phyloP scores from a whole-genome alignment of 2,888 invertebrate genomes.

The Hirtodrosophila histrioides region DNA sequence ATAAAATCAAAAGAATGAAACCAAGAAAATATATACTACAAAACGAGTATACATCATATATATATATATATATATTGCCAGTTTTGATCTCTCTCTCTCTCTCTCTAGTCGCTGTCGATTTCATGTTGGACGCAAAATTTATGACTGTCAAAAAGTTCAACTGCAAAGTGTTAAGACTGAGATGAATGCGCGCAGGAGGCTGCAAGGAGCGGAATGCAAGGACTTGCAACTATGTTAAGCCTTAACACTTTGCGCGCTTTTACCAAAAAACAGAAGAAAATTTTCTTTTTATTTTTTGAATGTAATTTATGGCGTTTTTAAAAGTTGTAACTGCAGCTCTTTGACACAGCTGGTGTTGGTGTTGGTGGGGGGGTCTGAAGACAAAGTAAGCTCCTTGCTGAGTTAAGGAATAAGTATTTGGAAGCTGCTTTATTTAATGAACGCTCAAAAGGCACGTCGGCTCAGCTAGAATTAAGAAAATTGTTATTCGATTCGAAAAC shows the following conservation, averaged over 20 bases:
- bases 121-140: constrained; percentile 69
- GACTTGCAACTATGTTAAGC: constrained; percentile 34
- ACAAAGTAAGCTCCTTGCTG: too few species aligned
- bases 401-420: too few species aligned
- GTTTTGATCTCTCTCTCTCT: too few species aligned
- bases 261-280: constrained; percentile 7
- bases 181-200: constrained; percentile 15
- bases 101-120: constrained; percentile 59
- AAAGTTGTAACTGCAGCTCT: constrained; percentile 3
- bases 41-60: neutral
- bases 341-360: neutral
- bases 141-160: constrained; percentile 67
- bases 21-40: too few species aligned
- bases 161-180: constrained; percentile 37
- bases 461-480: neutral
- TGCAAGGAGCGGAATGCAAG: constrained; percentile 6
- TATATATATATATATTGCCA: constrained; percentile 29
- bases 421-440: too few species aligned
- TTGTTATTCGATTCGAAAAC: constrained; percentile 22
- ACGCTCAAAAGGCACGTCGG: neutral
- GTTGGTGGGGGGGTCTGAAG: too few species aligned
- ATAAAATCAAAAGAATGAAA: constrained; percentile 5
- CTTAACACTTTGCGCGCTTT: constrained; percentile 45
- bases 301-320: constrained; percentile 12
- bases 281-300: neutral